Percentiles rank a stretch among this genome's conserved stretches.
These are phyloP conservation scores for Auanema sp. DNA, from an alignment of 2,888 invertebrate genomes.

Conservation along the genomic window DNA sequence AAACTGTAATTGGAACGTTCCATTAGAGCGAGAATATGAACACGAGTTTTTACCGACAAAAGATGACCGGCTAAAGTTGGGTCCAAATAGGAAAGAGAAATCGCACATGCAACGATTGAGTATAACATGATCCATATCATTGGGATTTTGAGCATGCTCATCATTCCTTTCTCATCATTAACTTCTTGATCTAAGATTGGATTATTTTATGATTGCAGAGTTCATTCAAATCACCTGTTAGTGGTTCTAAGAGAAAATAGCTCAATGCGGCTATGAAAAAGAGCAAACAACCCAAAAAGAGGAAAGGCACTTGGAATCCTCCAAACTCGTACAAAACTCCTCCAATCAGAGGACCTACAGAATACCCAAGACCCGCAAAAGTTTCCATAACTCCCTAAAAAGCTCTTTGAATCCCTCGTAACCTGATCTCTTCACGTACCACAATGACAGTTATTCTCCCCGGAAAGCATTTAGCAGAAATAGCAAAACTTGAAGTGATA, in stretches of 20 bases:
- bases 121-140: constrained; percentile 60
- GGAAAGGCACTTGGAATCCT: constrained; percentile 53
- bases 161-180: constrained; percentile 52
- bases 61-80: constrained; percentile 87
- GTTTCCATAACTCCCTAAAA: constrained; percentile 68
- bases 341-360: constrained; percentile 87
- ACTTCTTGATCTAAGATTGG: no score
- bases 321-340: constrained; percentile 75
- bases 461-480: constrained; percentile 67
- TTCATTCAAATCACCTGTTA: constrained; percentile 39
- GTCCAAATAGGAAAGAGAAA: constrained; percentile 74
- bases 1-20: constrained; percentile 46
- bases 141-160: constrained; percentile 55
- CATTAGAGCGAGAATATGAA: not conserved
- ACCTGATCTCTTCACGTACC: constrained; percentile 44
- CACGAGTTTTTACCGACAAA: constrained; percentile 47
- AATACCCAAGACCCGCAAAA: constrained; percentile 83
- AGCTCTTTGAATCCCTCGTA: not conserved
- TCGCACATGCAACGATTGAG: constrained; percentile 61
- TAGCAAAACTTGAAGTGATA: constrained; percentile 66
- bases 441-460: constrained; percentile 66
- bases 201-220: not conserved
- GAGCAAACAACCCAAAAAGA: constrained; percentile 55
- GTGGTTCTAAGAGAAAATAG: constrained; percentile 49
- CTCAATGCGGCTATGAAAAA: constrained; percentile 51